Base-by-base conservation (phyloP, 2,113 vertebrate species). In the Lycocorax pyrrhopterus region DNA sequence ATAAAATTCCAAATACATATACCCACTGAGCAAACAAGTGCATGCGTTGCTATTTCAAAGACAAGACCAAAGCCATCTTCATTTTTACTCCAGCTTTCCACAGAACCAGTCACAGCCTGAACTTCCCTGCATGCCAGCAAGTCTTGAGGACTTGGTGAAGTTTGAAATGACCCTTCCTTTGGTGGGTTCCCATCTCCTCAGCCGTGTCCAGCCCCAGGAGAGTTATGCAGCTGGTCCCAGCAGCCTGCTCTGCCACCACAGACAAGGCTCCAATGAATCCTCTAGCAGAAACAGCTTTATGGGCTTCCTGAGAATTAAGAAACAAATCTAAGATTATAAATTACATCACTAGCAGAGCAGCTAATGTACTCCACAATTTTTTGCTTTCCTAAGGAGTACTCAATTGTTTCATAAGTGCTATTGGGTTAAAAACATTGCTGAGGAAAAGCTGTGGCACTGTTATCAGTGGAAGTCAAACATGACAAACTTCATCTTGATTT, bases 111-210 rank as follows among this genome's bases (percentile, higher is more conserved):
- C 1, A 1, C 37, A 26, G 10, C 10, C 17, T 49, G 37, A 51
- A 33, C 12, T 11, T 35, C 23, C 52, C 47, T 4, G 2, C 1
- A 0, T 20, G 14, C 32, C 33, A 7, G 11, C 1, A 1, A 52
- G 25, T 8, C 49, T 44, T 7, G 0, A 62, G 13, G 11, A 68
- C n/a, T 22, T 30, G 2, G 13, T 27, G 27, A 67, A 71, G 47
- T 49, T 7, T 22, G 41, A 69, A 67, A 26, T 3, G 0, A 5
- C 35, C n/a, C 16, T 23, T 63, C 7, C 33, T 80, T 56, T 81
- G 53, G 13, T 71, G 69, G 22, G 27, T 30, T 26, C 25, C 25
- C 4, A 1, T 7, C 71, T 47, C 59, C 26, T 15, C 23, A 60
- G 49, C 39, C 1, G 0, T 20, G 13, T 9, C 10, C 44, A 59